A percentile compares a stretch with the other conserved stretches of the same genome.
These are phyloP conservation scores for Tauraco hartlaubi DNA, from an alignment of 2,797 vertebrate species.

Conservation along the genomic window DNA sequence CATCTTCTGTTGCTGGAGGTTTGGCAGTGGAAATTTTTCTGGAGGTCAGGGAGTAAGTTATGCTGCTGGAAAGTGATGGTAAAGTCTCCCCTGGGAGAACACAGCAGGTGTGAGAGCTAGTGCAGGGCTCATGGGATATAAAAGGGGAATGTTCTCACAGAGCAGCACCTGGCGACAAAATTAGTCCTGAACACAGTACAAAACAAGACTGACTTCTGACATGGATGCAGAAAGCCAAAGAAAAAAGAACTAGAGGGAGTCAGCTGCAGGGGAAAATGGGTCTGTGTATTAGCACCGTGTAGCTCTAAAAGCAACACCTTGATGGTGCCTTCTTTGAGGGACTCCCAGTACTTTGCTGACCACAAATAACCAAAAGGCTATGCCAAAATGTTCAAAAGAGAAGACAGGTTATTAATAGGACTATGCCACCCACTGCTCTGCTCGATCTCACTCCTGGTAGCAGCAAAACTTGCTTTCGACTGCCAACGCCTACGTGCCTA, in stretches of 20 bases:
- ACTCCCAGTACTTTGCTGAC: neutral
- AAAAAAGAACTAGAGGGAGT: neutral
- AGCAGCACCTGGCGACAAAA: neutral
- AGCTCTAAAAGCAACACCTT: neutral
- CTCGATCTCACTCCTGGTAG: neutral
- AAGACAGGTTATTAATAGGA: neutral
- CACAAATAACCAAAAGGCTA: neutral
- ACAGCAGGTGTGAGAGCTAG: slow-evolving; percentile 5
- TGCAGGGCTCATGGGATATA: neutral
- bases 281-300: neutral
- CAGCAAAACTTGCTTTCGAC: neutral
- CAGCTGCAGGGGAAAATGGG: neutral
- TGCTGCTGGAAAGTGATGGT: neutral
- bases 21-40: slow-evolving; percentile 12
- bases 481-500: neutral
- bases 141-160: neutral
- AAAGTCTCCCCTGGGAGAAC: neutral
- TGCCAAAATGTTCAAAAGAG: neutral
- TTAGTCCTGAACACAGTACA: neutral
- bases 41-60: neutral
- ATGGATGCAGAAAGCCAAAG: neutral
- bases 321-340: neutral
- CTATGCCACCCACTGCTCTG: neutral
- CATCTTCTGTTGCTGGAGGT: neutral
- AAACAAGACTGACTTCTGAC: neutral